Evolutionary conservation across 1,140 invertebrate genomes (phyloP).

Genomic region (Triops longicaudatus): DNA sequence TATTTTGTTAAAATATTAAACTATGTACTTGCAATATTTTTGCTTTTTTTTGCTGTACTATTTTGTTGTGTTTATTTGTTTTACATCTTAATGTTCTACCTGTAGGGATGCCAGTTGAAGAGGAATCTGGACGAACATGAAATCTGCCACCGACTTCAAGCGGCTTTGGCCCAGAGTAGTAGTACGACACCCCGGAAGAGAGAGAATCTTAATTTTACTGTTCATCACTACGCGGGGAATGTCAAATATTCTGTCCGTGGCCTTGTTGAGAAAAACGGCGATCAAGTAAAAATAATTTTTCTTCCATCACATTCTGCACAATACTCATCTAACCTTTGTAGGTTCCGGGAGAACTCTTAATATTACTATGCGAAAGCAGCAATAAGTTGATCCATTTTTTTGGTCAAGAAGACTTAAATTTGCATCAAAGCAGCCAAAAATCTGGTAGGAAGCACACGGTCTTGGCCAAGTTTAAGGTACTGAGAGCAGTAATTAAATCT

Average conservation of each 20-base stretch:
- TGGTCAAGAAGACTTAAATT: background rate
- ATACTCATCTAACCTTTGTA: background rate
- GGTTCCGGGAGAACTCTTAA: constrained; percentile 26
- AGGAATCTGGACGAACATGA: constrained; percentile 44
- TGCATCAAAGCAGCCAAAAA: constrained; percentile 20
- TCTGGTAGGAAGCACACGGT: constrained; percentile 27
- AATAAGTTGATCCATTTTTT: constrained; percentile 16
- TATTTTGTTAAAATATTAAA: constrained; percentile 13
- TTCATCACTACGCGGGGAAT: constrained; percentile 40
- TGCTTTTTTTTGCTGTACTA: background rate
- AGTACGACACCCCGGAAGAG: constrained; percentile 9
- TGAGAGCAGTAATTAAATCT: background rate
- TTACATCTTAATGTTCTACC: background rate
- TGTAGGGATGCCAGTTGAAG: constrained; percentile 36
- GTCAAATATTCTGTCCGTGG: constrained; percentile 39
- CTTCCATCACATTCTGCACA: background rate
- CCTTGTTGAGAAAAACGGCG: constrained; percentile 41
- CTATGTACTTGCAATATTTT: too few species aligned
- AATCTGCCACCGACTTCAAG: constrained; percentile 23
- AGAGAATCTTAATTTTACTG: constrained; percentile 35
- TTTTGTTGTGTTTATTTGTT: background rate
- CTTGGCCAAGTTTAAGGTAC: constrained; percentile 29
- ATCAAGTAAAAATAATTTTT: constrained; percentile 36
- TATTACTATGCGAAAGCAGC: constrained; percentile 20
- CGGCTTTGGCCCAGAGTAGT: background rate